Evolutionary conservation across 1,140 invertebrate species (phyloP), one percentile per base, ranked within the genome.

Genomic region (Hermatobates lingyangjiaoensis): DNA sequence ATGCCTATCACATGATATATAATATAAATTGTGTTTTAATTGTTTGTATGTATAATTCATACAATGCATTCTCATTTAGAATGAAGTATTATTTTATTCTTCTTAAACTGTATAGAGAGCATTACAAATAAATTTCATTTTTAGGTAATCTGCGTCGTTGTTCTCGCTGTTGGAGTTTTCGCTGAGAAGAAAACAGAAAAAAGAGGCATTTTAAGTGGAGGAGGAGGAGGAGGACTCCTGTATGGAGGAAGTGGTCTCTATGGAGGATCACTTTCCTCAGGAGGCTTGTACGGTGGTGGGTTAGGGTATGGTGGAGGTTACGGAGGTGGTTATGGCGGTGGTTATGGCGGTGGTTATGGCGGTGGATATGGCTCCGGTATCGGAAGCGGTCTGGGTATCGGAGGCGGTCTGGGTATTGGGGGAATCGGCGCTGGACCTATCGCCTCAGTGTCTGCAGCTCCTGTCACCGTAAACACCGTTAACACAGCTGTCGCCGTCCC

Each of bases 401-500:
- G 45, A 21, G 23, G 12, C 45, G 45, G 45, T 7, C 23, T 24
- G 5, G 45, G 45, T 27, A 3, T 46, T 18, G 45, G 45, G 5
- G 45, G 45, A 24, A 23, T 15, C 21, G 12, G 3, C 10, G 45
- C 4, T 25, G 45, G 45, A 24, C 10, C 10, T 12, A 10, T 34
- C 30, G 30, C 10, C 10, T 10, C 10, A 10, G 30, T 10, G 10
- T 34, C 18, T 18, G 45, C 3, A 12, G 45, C 23, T 46, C 40
- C 40, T 21, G 44, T 51, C 23, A 51, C 50, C 12, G 50, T 51
- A 1, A 51, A 51, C 26, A 51, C 50, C 1, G 39, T 51, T 25
- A 51, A 39, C 50, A 44, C 14, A 15, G 39, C 40, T 65, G 65
- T 69, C 10, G 61, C 67, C 58, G 67, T 68, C 14, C 58, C 58